Conservation (phyloP, 2,113 vertebrate species). For the Sarotherodon lohbergeri region DNA sequence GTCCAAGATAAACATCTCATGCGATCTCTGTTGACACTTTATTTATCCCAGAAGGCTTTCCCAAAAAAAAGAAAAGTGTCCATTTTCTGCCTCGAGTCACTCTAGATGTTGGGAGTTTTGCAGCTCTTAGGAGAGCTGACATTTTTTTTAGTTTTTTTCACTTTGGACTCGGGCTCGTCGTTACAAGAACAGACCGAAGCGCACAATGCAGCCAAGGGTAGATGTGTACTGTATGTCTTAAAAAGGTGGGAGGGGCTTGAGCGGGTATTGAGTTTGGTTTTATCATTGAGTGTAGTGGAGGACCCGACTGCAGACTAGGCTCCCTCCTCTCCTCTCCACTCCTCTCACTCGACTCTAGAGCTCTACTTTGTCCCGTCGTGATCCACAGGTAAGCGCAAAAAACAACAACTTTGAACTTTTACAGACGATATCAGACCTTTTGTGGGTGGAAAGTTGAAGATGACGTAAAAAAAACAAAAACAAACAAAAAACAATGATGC, state of each 20-base stretch:
- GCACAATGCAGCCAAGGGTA: conserved; percentile 67
- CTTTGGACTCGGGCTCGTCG: neutral
- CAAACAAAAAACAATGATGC: neutral
- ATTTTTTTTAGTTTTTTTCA: neutral
- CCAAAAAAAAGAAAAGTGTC: conserved; percentile 69
- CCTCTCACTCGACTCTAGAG: conserved; percentile 41
- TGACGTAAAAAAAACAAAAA: neutral
- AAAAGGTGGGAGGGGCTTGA: conserved; percentile 78
- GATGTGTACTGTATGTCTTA: conserved; percentile 59
- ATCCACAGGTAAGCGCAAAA: conserved; percentile 52
- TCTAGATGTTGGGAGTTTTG: conserved; percentile 37
- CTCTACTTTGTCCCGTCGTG: conserved; percentile 43
- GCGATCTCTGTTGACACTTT: conserved; percentile 84
- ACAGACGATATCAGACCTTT: no score
- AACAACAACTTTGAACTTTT: neutral
- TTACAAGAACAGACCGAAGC: neutral
- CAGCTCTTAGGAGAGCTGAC: neutral
- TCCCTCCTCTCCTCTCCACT: conserved; percentile 51
- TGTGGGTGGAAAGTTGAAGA: neutral
- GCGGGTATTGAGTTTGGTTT: conserved; percentile 61
- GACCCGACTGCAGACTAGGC: conserved; percentile 45
- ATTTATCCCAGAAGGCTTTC: conserved; percentile 84
- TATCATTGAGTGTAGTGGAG: conserved; percentile 45
- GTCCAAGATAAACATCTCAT: conserved; percentile 85
- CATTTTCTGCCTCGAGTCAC: conserved; percentile 72